A percentile compares a stretch with the other conserved stretches of the same genome.
Evolutionary conservation across 2,797 vertebrate species (phyloP).

Genomic region (Gallinago solitaria): DNA sequence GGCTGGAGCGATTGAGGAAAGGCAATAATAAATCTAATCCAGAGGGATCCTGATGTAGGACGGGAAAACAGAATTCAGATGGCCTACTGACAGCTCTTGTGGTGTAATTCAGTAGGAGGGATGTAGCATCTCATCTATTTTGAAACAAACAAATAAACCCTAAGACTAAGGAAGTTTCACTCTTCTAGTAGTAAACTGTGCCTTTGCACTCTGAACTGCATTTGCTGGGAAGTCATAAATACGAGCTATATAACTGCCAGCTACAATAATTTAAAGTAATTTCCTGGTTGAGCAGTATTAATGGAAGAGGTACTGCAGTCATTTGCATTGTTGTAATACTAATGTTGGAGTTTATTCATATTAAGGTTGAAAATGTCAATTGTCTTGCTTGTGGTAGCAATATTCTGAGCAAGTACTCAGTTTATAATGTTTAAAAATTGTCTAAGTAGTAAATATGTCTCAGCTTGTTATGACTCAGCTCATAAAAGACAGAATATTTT

Average conservation of each 20-base stretch:
- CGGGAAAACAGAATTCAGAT: not conserved
- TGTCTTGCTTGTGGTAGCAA: conserved; percentile 24
- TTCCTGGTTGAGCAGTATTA: conserved; percentile 31
- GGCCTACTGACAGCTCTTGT: not conserved
- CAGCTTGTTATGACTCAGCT: conserved; percentile 58
- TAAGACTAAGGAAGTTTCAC: not conserved
- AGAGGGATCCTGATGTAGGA: not conserved
- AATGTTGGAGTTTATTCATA: conserved; percentile 29
- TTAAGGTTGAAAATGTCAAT: conserved; percentile 48
- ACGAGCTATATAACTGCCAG: not conserved
- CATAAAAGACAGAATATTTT: conserved; percentile 44
- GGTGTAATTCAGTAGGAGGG: conserved; percentile 4
- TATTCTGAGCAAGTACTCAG: conserved; percentile 18
- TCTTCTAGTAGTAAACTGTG: not conserved
- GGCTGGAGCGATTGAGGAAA: not conserved
- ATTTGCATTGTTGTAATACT: conserved; percentile 29
- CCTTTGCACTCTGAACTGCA: not conserved
- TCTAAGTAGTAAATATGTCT: conserved; percentile 46
- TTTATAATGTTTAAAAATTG: conserved; percentile 45
- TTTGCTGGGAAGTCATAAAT: conserved; percentile 30
- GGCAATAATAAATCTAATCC: conserved; percentile 20
- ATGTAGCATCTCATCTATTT: not conserved
- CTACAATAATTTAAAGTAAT: conserved; percentile 42
- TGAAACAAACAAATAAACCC: conserved; percentile 30
- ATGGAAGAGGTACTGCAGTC: conserved; percentile 2